Percentiles rank a stretch among this genome's conserved stretches.
phyloP scores from a whole-genome alignment of 2,113 vertebrate species.

The Esox niger region DNA sequence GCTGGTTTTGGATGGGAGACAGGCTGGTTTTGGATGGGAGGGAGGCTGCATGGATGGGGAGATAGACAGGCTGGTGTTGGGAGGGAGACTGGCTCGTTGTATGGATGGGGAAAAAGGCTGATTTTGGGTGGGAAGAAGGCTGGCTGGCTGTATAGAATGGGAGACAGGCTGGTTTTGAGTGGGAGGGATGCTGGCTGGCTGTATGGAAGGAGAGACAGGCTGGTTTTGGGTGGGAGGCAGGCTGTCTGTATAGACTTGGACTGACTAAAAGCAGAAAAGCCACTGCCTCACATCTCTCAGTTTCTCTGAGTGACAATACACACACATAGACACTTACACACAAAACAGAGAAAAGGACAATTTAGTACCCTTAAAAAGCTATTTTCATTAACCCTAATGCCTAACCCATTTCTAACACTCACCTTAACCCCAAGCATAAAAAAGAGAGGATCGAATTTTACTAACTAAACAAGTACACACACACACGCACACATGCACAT shows the following conservation, averaged over 20 bases:
- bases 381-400: no score
- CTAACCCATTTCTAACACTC: no score
- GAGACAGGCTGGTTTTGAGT: conserved; percentile 51
- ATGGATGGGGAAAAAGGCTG: conserved; percentile 38
- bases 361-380: no score
- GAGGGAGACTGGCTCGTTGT: conserved; percentile 53
- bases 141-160: conserved; percentile 31
- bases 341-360: conserved; percentile 31
- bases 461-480: no score
- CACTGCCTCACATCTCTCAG: not conserved
- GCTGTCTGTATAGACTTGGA: conserved; percentile 24
- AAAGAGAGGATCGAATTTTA: no score
- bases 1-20: conserved; percentile 60
- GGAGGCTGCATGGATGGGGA: conserved; percentile 34
- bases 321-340: conserved; percentile 19
- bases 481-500: no score
- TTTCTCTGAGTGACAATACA: conserved; percentile 11
- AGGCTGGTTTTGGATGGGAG: no score
- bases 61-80: conserved; percentile 48
- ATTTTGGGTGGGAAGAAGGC: conserved; percentile 61
- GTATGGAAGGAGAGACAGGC: conserved; percentile 33
- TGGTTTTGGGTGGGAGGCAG: conserved; percentile 57
- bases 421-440: no score
- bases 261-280: not conserved
- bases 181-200: conserved; percentile 58